Conservation (phyloP, 2,888 invertebrate species). For the Microctonus aethiopoides region DNA sequence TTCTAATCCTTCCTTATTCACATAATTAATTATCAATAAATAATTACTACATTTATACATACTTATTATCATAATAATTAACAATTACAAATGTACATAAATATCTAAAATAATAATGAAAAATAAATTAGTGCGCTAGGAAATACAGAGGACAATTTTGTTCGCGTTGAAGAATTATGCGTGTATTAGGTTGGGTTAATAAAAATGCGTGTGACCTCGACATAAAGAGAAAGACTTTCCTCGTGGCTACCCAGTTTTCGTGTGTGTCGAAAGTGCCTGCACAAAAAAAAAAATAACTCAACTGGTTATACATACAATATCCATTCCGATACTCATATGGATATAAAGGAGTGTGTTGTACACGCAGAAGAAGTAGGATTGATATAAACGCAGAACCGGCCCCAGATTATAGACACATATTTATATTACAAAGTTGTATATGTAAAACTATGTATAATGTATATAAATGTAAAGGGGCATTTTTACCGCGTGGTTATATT, state of each 20-base stretch:
- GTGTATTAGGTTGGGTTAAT: neutral
- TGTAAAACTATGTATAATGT: neutral
- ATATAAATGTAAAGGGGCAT: neutral
- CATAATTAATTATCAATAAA: neutral
- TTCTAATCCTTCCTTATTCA: too few species aligned
- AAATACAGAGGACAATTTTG: neutral
- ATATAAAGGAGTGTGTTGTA: too few species aligned
- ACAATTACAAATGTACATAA: neutral
- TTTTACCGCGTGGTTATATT: slow-evolving; percentile 16
- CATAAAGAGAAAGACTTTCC: slow-evolving; percentile 16
- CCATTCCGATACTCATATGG: neutral
- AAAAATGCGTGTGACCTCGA: neutral
- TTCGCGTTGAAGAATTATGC: neutral
- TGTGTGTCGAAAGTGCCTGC: slow-evolving; percentile 10
- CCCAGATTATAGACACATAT: neutral
- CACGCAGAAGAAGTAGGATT: neutral
- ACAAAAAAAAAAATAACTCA: neutral
- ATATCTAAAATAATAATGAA: neutral
- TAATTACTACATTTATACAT: neutral
- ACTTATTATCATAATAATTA: neutral
- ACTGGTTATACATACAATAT: neutral
- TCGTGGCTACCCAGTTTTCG: neutral
- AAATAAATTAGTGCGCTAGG: neutral
- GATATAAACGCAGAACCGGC: neutral
- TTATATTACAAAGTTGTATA: too few species aligned